Conservation (phyloP, 1,140 invertebrate genomes). For the Zaprionus camerounensis region DNA sequence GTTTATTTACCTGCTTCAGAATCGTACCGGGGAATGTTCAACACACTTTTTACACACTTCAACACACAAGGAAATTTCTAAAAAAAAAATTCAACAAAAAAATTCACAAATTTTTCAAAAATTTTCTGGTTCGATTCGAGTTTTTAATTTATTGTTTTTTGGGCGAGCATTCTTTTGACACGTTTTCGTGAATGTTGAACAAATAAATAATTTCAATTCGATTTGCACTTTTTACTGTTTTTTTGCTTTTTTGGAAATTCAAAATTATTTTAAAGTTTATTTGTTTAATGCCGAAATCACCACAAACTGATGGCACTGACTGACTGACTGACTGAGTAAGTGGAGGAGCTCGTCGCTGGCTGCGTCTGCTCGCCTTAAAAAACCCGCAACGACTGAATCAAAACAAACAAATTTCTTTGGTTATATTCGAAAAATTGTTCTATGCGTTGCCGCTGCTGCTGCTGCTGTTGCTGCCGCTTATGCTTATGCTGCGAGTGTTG, state of each 20-base stretch:
- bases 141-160: not conserved
- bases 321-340: conserved; percentile 3
- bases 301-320: not conserved
- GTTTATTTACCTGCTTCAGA: conserved; percentile 22
- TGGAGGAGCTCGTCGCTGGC: conserved; percentile 24
- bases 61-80: conserved; percentile 10
- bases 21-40: not conserved
- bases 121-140: not conserved
- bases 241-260: not conserved
- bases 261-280: not conserved
- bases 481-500: conserved; percentile 5
- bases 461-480: conserved; percentile 17
- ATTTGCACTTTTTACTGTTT: not conserved
- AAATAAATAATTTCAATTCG: not conserved
- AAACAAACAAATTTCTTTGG: conserved; percentile 83
- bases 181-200: not conserved
- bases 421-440: conserved; percentile 73
- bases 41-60: conserved; percentile 10
- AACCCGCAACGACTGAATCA: conserved; percentile 84
- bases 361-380: conserved; percentile 69
- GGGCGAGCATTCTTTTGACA: conserved; percentile 6
- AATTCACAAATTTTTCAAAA: not conserved
- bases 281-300: conserved; percentile 1
- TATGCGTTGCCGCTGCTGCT: conserved; percentile 37
- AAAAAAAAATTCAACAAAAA: conserved; percentile 22